phyloP scores from a whole-genome alignment of 2,888 invertebrate genomes.

The Zonitis immaculata region DNA sequence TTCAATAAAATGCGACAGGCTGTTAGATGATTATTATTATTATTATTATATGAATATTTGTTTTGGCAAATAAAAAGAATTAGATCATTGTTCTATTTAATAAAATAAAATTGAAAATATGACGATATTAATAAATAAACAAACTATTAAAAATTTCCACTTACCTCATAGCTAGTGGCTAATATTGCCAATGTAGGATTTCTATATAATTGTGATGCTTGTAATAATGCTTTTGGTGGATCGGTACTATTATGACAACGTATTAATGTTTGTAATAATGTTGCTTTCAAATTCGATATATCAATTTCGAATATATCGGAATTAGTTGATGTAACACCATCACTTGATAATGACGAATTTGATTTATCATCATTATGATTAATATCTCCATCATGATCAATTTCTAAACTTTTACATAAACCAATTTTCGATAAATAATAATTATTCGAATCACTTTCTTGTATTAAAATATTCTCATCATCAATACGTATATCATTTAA shows the following conservation, averaged over 20 bases:
- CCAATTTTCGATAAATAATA: conserved; percentile 44
- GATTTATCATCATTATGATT: conserved; percentile 9
- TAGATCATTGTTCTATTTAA: too few relatives aligned
- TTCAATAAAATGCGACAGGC: too few relatives aligned
- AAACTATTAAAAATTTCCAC: too few relatives aligned
- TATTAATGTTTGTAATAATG: conserved; percentile 58
- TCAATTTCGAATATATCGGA: conserved; percentile 51
- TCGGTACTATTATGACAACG: conserved; percentile 66
- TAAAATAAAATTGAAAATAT: background rate
- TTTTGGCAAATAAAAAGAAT: too few relatives aligned
- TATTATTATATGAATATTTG: too few relatives aligned
- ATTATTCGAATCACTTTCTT: conserved; percentile 44
- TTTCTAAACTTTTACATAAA: conserved; percentile 32
- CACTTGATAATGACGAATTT: conserved; percentile 29
- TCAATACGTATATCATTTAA: conserved; percentile 38
- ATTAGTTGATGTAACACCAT: conserved; percentile 41
- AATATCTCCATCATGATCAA: background rate
- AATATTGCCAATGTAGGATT: conserved; percentile 62
- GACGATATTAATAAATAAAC: too few relatives aligned
- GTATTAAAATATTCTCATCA: conserved; percentile 36
- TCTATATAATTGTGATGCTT: conserved; percentile 54
- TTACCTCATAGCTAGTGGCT: conserved; percentile 66
- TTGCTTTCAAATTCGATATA: conserved; percentile 41
- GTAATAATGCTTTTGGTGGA: conserved; percentile 61
- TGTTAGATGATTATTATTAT: too few relatives aligned